These are phyloP conservation scores for Pangasius larnaudii DNA, from an alignment of 2,797 vertebrate species.

Conservation along the genomic window DNA sequence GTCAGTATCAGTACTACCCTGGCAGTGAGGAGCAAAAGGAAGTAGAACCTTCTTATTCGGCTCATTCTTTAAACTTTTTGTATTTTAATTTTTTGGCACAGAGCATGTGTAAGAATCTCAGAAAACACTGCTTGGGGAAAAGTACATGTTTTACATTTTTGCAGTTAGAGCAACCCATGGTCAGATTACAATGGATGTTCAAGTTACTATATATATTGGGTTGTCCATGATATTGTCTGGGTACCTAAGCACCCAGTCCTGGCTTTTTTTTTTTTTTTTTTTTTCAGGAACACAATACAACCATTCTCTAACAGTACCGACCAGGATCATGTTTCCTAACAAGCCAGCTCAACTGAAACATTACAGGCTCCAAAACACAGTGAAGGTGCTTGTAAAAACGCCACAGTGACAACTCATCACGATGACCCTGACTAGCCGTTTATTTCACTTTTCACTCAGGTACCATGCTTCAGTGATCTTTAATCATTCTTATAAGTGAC, in stretches of 20 bases:
- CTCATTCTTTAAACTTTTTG: not conserved
- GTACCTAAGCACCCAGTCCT: conserved; percentile 10
- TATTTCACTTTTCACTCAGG: not conserved
- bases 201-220: not conserved
- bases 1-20: not conserved
- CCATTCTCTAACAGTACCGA: conserved; percentile 8
- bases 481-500: not conserved
- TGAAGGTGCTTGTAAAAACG: not conserved
- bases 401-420: not conserved
- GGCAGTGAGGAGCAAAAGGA: not conserved
- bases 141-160: conserved; percentile 5
- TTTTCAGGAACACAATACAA: conserved; percentile 34
- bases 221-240: not conserved
- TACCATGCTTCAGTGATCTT: not conserved
- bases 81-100: not conserved
- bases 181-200: not conserved
- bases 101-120: not conserved
- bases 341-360: not conserved
- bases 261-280: not conserved
- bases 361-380: not conserved
- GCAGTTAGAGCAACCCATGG: not conserved
- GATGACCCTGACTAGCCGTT: not conserved
- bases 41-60: not conserved
- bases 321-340: conserved; percentile 29
- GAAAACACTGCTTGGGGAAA: not conserved